Evolutionary conservation across 2,113 vertebrate species (phyloP), one percentile per base, ranked within the genome.

Genomic region (Columba janthina): DNA sequence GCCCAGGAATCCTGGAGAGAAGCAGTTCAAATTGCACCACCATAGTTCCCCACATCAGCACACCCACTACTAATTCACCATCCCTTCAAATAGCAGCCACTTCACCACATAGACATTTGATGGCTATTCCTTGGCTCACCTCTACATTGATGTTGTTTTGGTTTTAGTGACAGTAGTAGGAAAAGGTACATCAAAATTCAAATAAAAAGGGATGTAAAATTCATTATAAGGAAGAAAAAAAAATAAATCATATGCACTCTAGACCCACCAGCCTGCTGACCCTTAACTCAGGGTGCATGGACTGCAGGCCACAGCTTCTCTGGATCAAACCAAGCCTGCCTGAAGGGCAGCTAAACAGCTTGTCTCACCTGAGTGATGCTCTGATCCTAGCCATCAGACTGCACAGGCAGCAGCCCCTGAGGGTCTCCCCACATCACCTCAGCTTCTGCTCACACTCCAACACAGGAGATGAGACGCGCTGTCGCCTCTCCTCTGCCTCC

Each of bases 111-210:
- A 14, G 87, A 38, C 34, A 14, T 15, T 56, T 31, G 50, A 31
- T 40, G 54, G 40, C 50, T 74, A 15, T 4, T 44, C 60, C 28
- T 73, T 61, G 56, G 69, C 69, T 84, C 60, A 19, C 24, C 44
- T 71, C 73, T 38, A 4, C 0, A 0, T 17, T 18, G 25, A 22
- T 20, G 11, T 2, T 6, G 1, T 17, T 73, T 36, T 61, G 38
- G 26, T 66, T 91, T 60, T 67, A 26, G 66, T 42, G 46, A 34
- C n/a, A 74, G 38, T 5, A 51, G 28, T 15, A 56, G 46, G 34
- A 57, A 82, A 86, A 54, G 5, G 25, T 60, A 5, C 13, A 21
- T 6, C 31, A 58, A 31, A 32, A 46, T 26, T 31, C 12, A 69
- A 67, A 51, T 32, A 8, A 31, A 82, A 46, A 46, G 50, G 44